A percentile compares a stretch with the other conserved stretches of the same genome.
Conservation (phyloP, 2,797 vertebrate species). For the Orientallactaga sibirica region DNA sequence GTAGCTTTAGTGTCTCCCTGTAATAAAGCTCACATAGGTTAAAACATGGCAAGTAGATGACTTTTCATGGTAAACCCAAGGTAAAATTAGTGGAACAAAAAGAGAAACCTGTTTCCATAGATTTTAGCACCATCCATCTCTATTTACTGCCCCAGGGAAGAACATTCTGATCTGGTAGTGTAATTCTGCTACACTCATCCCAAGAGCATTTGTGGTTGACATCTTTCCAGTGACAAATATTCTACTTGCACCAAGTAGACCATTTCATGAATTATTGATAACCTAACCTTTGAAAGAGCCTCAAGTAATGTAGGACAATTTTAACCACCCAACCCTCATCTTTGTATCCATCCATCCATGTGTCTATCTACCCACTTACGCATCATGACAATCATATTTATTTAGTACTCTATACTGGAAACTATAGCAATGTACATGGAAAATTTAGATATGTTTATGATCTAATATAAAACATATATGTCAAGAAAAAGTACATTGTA, state of each 20-base stretch:
- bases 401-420: not conserved
- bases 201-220: not conserved
- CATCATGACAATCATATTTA: slow-evolving; percentile 2
- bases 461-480: not conserved
- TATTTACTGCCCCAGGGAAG: not conserved
- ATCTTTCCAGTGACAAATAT: not conserved
- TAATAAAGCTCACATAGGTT: not conserved
- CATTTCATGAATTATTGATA: slow-evolving; percentile 42
- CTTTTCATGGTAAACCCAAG: not conserved
- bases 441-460: not conserved
- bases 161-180: not conserved
- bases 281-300: slow-evolving; percentile 1
- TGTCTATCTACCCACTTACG: not conserved
- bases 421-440: not conserved
- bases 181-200: not conserved
- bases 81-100: not conserved
- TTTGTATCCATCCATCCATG: not conserved
- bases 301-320: not conserved
- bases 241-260: not conserved
- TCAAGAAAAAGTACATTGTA: not conserved
- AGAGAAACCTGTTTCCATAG: not conserved
- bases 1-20: not conserved
- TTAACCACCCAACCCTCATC: slow-evolving; percentile 8
- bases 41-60: slow-evolving; percentile 1
- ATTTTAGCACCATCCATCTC: not conserved